Evolutionary conservation across 2,797 vertebrate species (phyloP), one percentile per base, ranked within the genome.

Genomic region (Scyliorhinus canicula): DNA sequence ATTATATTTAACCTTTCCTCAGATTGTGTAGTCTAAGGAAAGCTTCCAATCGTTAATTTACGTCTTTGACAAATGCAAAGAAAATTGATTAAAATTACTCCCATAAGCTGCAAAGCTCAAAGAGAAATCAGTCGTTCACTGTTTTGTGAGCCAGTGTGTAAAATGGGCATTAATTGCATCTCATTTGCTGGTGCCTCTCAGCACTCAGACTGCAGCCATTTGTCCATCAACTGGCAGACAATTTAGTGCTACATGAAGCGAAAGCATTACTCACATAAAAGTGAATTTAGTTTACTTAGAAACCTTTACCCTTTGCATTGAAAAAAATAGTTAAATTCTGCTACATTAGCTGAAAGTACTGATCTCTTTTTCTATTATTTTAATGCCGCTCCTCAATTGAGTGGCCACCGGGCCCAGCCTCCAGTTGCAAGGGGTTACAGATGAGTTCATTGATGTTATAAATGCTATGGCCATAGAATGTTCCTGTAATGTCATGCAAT

Each of bases 61-160:
- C 21, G 19, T 91, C 57, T 65, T 44, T 5, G 6, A 57, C 21
- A n/a, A 63, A 91, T 44, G 63, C 88, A 91, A 91, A 63, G n/a
- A 26, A 63, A 44, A 91, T 65, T 63, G 88, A 91, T 91, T 91
- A 91, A 91, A 91, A 91, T 91, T 44, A 11, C 57, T 91, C 57
- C n/a, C 2, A 44, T 44, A 91, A 60, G 21, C 57, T 65, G 21
- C 88, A 65, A 44, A 65, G n/a, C n/a, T 44, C 88, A 63, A 63
- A 65, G 57, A 91, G 26, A 91, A 91, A 91, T 91, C 88, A 91
- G 65, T 50, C 12, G 14, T 28, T 69, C 40, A 47, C 65, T 31
- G 65, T 40, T 24, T 71, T 93, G 91, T 93, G 40, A 50, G 24
- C 9, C 65, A 1, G 91, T 11, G 50, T 12, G 28, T 3, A 67